These are phyloP conservation scores for Novumbra hubbsi DNA, from an alignment of 2,797 vertebrate genomes.

Conservation along the genomic window DNA sequence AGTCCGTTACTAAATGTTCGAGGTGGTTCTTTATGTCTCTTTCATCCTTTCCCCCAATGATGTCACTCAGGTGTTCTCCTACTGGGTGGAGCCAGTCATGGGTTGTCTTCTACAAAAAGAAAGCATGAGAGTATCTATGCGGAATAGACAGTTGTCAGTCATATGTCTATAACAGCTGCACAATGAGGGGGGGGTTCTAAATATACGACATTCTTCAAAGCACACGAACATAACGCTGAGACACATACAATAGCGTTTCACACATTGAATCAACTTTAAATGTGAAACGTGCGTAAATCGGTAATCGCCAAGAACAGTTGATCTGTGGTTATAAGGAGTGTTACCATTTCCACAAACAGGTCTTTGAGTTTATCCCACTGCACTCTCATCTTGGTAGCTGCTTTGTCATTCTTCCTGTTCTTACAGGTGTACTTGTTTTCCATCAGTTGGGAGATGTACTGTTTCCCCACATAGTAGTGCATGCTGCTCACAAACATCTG, in stretches of 20 bases:
- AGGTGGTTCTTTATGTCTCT: slow-evolving; percentile 71
- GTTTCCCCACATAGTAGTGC: slow-evolving; percentile 76
- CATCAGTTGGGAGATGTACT: slow-evolving; percentile 82
- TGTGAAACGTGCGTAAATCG: neutral
- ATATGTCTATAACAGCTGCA: neutral
- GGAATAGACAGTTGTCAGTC: neutral
- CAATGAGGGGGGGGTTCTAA: neutral
- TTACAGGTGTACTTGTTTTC: slow-evolving; percentile 72
- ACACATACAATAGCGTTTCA: neutral
- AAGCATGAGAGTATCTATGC: neutral
- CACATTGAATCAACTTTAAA: neutral
- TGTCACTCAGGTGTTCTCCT: slow-evolving; percentile 73
- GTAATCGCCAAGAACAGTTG: neutral
- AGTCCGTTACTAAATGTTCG: slow-evolving; percentile 68
- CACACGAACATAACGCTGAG: neutral
- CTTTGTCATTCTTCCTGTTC: slow-evolving; percentile 65
- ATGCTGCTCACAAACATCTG: slow-evolving; percentile 75
- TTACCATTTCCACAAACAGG: slow-evolving; percentile 77
- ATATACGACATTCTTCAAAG: neutral
- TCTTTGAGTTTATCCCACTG: slow-evolving; percentile 72
- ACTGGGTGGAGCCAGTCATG: slow-evolving; percentile 75
- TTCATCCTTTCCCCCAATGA: slow-evolving; percentile 75
- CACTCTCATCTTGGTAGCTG: slow-evolving; percentile 72
- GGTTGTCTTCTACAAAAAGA: slow-evolving; percentile 70
- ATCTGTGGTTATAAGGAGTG: neutral